Evolutionary conservation across 2,113 vertebrate species (phyloP).

Genomic region (Orthonyx spaldingii): DNA sequence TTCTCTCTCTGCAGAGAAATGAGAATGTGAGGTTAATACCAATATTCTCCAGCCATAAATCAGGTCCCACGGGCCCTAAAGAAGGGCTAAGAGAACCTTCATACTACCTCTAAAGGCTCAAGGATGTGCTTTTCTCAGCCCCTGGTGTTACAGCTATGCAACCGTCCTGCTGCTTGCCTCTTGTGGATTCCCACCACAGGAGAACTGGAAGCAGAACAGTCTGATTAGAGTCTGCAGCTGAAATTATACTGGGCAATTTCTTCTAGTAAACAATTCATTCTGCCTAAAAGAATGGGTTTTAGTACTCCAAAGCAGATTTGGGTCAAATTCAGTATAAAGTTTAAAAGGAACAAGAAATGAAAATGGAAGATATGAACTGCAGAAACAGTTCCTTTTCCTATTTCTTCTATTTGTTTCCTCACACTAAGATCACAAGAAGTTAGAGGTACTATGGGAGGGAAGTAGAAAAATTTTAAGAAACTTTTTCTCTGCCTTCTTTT

Average conservation of each 20-base stretch:
- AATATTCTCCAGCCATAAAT: background rate
- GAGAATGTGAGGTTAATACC: background rate
- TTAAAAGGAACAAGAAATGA: background rate
- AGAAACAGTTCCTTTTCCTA: background rate
- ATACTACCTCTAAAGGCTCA: background rate
- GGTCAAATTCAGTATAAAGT: background rate
- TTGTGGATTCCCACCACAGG: background rate
- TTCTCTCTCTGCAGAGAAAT: background rate
- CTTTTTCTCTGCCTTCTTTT: background rate
- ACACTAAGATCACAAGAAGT: background rate
- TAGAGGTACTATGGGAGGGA: background rate
- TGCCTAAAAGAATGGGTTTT: background rate
- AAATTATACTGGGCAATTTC: background rate
- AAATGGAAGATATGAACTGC: background rate
- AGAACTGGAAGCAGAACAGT: background rate
- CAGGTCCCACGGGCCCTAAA: background rate
- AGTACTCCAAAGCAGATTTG: background rate
- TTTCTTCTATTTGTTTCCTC: background rate
- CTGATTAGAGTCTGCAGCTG: background rate
- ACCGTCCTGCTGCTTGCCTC: background rate
- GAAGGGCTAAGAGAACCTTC: background rate
- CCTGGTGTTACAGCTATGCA: background rate
- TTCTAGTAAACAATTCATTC: background rate
- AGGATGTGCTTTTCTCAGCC: background rate
- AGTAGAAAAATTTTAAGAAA: background rate